Percentiles rank a stretch among this genome's conserved stretches.
phyloP scores from a whole-genome alignment of 1,140 invertebrate genomes.

The Aethina tumida region DNA sequence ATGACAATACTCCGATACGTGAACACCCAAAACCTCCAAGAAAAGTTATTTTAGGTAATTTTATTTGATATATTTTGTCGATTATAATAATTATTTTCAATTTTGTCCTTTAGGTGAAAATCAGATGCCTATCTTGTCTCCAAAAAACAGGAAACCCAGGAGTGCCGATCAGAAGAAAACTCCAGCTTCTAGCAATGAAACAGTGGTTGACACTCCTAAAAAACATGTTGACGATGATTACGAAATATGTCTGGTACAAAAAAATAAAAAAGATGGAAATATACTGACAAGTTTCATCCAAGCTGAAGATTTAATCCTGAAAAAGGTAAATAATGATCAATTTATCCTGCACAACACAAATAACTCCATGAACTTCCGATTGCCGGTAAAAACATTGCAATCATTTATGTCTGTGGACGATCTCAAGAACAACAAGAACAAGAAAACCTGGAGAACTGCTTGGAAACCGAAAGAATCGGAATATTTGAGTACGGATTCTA shows the following conservation, averaged over 20 bases:
- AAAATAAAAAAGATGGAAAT: conserved; percentile 12
- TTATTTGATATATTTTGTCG: background rate
- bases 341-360: conserved; percentile 12
- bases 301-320: conserved; percentile 11
- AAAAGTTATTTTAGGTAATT: conserved; percentile 35
- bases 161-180: conserved; percentile 38
- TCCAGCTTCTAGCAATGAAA: background rate
- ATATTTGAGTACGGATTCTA: conserved; percentile 68
- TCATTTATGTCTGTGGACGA: too few relatives aligned
- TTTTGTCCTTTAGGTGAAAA: conserved; percentile 6
- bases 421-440: conserved; percentile 3
- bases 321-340: conserved; percentile 12
- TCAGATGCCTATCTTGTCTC: conserved; percentile 36
- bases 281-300: conserved; percentile 14
- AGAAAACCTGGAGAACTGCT: conserved; percentile 13
- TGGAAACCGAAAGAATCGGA: conserved; percentile 51
- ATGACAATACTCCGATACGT: conserved; percentile 44
- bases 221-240: conserved; percentile 11
- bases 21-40: conserved; percentile 48
- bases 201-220: conserved; percentile 30
- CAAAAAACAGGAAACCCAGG: conserved; percentile 56
- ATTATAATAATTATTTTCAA: background rate
- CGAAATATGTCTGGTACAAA: conserved; percentile 14
- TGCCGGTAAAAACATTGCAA: conserved; percentile 2
- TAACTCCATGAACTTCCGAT: background rate